phyloP scores from a whole-genome alignment of 2,113 vertebrate species.

The Syngnathus scovelli region DNA sequence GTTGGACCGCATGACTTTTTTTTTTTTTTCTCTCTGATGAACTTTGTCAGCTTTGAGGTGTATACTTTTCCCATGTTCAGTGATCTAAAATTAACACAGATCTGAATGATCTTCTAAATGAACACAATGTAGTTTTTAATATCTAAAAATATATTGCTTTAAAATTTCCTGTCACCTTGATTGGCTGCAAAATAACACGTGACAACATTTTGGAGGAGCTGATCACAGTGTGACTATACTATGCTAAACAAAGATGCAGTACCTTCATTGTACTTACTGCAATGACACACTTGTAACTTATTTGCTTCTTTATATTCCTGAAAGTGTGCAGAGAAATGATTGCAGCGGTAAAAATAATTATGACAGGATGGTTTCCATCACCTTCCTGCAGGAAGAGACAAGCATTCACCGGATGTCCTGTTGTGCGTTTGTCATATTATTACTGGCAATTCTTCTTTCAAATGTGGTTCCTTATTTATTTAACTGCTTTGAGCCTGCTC shows the following conservation, averaged over 20 bases:
- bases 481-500: constrained; percentile 24
- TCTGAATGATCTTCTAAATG: neutral
- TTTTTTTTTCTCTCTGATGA: neutral
- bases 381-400: constrained; percentile 29
- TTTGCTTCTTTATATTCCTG: neutral
- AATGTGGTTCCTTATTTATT: constrained; percentile 23
- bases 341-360: neutral
- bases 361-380: constrained; percentile 32
- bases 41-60: neutral
- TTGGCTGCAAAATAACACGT: neutral
- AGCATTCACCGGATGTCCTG: constrained; percentile 28
- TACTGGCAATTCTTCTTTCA: constrained; percentile 34
- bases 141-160: neutral
- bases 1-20: neutral
- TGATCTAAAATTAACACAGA: neutral
- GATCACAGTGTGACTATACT: neutral
- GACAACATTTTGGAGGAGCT: neutral
- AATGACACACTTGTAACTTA: neutral
- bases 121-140: neutral
- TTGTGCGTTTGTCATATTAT: constrained; percentile 27
- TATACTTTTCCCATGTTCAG: neutral
- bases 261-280: neutral
- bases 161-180: neutral
- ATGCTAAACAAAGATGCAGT: neutral
- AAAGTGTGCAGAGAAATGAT: neutral